phyloP scores from a whole-genome alignment of 35 echinoderm and acorn worm species.

The Nesometra sesokonis region DNA sequence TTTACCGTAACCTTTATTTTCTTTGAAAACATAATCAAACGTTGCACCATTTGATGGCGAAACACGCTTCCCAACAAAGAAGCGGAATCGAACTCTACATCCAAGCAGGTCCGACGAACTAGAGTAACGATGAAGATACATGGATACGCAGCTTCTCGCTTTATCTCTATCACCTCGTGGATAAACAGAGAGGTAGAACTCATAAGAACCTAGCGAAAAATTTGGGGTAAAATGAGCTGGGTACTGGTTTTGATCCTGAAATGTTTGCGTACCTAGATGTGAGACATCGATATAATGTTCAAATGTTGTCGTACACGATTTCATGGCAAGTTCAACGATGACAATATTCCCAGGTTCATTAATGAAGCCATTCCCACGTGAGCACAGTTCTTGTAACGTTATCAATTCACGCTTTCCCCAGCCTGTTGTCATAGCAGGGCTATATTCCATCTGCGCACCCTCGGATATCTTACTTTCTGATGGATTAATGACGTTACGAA shows the following conservation, averaged over 20 bases:
- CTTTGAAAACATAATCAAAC: slow-evolving; percentile 90
- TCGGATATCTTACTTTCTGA: slow-evolving; percentile 78
- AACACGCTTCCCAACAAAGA: slow-evolving; percentile 61
- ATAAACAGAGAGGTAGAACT: slow-evolving; percentile 88
- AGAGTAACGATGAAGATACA: slow-evolving; percentile 81
- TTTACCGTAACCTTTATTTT: slow-evolving; percentile 76
- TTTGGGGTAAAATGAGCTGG: slow-evolving; percentile 88
- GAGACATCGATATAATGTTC: slow-evolving; percentile 78
- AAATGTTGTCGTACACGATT: slow-evolving; percentile 70
- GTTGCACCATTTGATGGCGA: slow-evolving; percentile 57
- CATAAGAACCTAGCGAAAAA: slow-evolving; percentile 66
- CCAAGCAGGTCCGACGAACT: slow-evolving; percentile 49
- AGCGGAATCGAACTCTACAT: slow-evolving; percentile 75
- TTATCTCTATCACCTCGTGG: slow-evolving; percentile 81
- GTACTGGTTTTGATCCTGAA: slow-evolving; percentile 57
- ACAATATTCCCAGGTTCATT: slow-evolving; percentile 73
- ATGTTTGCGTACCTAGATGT: slow-evolving; percentile 34
- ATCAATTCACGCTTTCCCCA: slow-evolving; percentile 94
- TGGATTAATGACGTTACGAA: slow-evolving; percentile 70
- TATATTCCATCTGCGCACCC: slow-evolving; percentile 83
- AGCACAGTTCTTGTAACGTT: slow-evolving; percentile 56
- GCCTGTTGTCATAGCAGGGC: slow-evolving; percentile 59
- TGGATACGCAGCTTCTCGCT: slow-evolving; percentile 68
- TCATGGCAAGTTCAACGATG: slow-evolving; percentile 85
- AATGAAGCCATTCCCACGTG: slow-evolving; percentile 64